Evolutionary conservation across 2,113 vertebrate species (phyloP), one percentile per base, ranked within the genome.

Genomic region (Puma concolor): DNA sequence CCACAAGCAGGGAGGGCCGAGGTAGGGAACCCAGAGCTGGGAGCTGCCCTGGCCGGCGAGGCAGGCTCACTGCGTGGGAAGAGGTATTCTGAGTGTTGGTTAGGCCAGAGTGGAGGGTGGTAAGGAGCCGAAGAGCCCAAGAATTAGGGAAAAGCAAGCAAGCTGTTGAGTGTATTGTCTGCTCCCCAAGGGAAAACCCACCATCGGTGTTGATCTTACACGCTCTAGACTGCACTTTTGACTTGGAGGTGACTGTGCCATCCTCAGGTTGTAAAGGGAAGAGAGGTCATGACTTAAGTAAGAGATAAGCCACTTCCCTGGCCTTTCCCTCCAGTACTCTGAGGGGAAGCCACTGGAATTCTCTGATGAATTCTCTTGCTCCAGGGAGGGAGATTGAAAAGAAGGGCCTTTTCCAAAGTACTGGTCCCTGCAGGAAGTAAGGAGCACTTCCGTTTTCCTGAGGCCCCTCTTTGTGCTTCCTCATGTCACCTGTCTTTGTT

Each of bases 201-300:
- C 25, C 6, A 2, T 19, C 13, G 2, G 19, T 15, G 1, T 27
- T 52, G 31, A 69, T 71, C n/a, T 85, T 13, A 1, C 9, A 4
- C 7, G 2, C 21, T 31, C 67, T 29, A 1, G 17, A 1, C 25
- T 82, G 25, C 44, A 10, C 86, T 84, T 80, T 88, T 14, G 14
- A 10, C 67, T n/a, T 69, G n/a, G 38, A 54, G 31, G 69, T 44
- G 31, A 60, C 48, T 0, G 0, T 15, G 23, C 9, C 1, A 4
- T 85, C 38, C 21, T 52, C 17, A 74, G 57, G 67, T 52, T 93
- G 86, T 50, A 72, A 76, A 76, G 41, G 77, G 71, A 81, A 90
- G 25, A 23, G 7, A 11, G 72, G 29, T 38, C 23, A 4, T 60
- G 2, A 7, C 83, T 33, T 12, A 38, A 52, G 60, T 71, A 31